Base-by-base conservation (phyloP, 1,140 invertebrate genomes). In the Drosophila takahashii region DNA sequence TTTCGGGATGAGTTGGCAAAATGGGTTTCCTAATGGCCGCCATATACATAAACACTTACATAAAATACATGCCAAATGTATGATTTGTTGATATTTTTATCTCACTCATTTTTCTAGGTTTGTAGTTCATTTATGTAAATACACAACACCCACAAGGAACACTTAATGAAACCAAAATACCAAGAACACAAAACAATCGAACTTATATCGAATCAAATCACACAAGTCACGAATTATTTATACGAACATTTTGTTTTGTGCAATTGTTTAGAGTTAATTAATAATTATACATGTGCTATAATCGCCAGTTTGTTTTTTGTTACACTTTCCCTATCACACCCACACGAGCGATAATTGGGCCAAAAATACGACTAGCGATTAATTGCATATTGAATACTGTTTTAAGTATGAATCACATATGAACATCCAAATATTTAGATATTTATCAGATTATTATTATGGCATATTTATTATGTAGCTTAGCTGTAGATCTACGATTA, bases 91-190 rank as follows among this genome's bases (percentile, higher is more conserved):
- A 83, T 75, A 66, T 83, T 66, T 61, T 18, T 26, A 36, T 16
- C 11, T 27, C 61, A 71, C 65, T 71, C 18, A 57, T 71, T 77
- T 77, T 85, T 76, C 62, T 83, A 81, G 72, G 72, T 70, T 52
- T 61, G 54, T 85, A 81, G 81, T 87, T 87, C 86, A 89, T 87
- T 89, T 87, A 89, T 87, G 84, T 87, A 89, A 72, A 87, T 89
- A 87, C 84, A 86, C 79, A 50, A 86, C 53, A 62, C 32, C 11
- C 29, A 58, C 48, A 42, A 29, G 37, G n/a, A 47, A 66, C 41
- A 84, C 64, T 45, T 42, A 75, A 66, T 47, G 44, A 79, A 45
- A 75, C 44, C 44, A 51, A 73, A 59, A 65, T 41, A 62, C 57
- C 72, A 65, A 56, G 44, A 44, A 69, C 54, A 76, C 57, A 85